phyloP scores from a whole-genome alignment of 1,140 invertebrate species.

The Meteorus sp. region DNA sequence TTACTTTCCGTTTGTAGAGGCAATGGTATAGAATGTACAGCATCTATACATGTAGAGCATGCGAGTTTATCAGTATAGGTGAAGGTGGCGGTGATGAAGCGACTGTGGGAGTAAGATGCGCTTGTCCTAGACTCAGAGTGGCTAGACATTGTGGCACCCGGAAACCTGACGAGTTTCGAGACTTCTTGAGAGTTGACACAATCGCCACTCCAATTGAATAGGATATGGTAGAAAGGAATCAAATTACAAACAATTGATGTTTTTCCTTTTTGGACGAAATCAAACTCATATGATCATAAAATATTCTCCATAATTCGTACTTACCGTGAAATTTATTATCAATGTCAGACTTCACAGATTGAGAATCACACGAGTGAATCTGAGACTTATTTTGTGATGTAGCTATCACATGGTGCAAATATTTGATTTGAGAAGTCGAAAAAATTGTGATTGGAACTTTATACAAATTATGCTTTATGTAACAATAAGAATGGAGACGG shows the following conservation, averaged over 20 bases:
- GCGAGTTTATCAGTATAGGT: too few species aligned
- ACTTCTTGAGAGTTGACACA: conserved; percentile 21
- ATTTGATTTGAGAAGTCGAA: too few species aligned
- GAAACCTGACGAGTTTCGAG: conserved; percentile 25
- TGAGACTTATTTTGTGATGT: too few species aligned
- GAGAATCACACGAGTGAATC: too few species aligned
- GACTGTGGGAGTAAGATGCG: conserved; percentile 36
- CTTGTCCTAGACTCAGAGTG: too few species aligned
- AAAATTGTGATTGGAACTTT: too few species aligned
- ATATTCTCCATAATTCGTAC: too few species aligned
- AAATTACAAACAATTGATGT: neutral
- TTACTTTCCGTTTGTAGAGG: conserved; percentile 24
- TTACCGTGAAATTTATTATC: too few species aligned
- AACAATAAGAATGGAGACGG: conserved; percentile 54
- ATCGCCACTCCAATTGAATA: conserved; percentile 5
- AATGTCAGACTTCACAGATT: too few species aligned
- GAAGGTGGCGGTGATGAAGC: conserved; percentile 34
- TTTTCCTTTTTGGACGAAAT: neutral
- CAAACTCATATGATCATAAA: too few species aligned
- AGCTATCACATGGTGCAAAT: too few species aligned
- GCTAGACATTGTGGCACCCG: conserved; percentile 28
- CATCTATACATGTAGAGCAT: conserved; percentile 36
- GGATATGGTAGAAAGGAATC: neutral
- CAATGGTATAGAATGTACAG: neutral
- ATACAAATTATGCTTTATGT: too few species aligned